Conservation (phyloP, 1,140 invertebrate species). For the Brachionus paranguensis region DNA sequence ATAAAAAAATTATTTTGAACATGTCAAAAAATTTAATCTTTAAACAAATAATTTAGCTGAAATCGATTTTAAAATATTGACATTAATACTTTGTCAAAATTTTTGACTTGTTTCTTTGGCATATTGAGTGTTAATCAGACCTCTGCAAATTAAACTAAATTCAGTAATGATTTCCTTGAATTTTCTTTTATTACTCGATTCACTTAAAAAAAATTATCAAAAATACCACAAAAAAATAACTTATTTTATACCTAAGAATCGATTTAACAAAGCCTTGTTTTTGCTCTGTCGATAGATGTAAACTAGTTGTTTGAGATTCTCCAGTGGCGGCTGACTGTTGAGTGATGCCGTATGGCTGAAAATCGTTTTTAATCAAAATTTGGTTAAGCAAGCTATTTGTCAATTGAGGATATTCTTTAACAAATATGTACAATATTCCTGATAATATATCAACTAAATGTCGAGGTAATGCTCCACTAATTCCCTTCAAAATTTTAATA, state of each 20-base stretch:
- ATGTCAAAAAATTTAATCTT: neutral
- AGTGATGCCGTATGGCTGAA: neutral
- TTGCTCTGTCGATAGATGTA: slow-evolving; percentile 19
- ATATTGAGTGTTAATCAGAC: slow-evolving; percentile 30
- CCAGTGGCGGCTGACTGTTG: neutral
- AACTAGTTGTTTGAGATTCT: neutral
- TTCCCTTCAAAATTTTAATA: neutral
- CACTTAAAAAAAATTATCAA: neutral
- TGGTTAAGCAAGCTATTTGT: slow-evolving; percentile 25
- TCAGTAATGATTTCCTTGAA: slow-evolving; percentile 22
- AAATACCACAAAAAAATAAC: neutral
- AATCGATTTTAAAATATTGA: neutral
- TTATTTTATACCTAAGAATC: neutral
- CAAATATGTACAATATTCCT: slow-evolving; percentile 14
- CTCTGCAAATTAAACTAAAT: slow-evolving; percentile 35
- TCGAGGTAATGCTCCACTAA: slow-evolving; percentile 28
- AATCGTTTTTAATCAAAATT: slow-evolving; percentile 36
- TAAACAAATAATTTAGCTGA: neutral
- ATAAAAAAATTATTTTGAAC: neutral
- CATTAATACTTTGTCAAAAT: neutral
- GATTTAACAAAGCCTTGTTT: slow-evolving; percentile 15
- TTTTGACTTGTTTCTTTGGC: slow-evolving; percentile 2
- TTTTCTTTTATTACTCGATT: slow-evolving; percentile 20
- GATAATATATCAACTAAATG: slow-evolving; percentile 36
- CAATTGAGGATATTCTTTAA: slow-evolving; percentile 39